Evolutionary conservation across 2,797 vertebrate species (phyloP).

Genomic region (Sciurus carolinensis): DNA sequence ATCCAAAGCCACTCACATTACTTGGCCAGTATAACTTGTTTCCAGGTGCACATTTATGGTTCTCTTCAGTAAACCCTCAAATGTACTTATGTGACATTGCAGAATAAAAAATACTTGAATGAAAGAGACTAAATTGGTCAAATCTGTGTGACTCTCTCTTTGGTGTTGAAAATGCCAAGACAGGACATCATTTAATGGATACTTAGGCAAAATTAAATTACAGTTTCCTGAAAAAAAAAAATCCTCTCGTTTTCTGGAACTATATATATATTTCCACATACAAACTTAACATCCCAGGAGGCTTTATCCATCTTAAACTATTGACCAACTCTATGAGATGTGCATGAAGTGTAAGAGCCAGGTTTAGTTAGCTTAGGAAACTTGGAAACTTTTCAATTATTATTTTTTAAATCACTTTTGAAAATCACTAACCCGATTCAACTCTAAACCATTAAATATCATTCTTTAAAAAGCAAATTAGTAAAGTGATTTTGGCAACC

Average conservation of each 20-base stretch:
- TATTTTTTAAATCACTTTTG: slow-evolving; percentile 14
- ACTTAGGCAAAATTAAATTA: slow-evolving; percentile 44
- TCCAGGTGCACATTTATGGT: neutral
- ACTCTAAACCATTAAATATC: neutral
- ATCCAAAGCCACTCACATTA: neutral
- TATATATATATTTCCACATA: neutral
- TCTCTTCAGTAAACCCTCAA: neutral
- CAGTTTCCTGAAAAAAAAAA: neutral
- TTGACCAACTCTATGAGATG: neutral
- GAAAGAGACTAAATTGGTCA: neutral
- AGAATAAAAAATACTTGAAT: neutral
- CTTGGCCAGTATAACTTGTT: neutral
- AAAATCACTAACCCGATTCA: slow-evolving; percentile 31
- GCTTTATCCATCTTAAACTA: neutral
- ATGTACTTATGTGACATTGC: neutral
- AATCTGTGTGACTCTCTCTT: neutral
- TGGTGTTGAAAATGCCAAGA: neutral
- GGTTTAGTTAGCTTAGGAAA: neutral
- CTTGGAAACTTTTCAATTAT: neutral
- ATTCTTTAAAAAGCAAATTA: slow-evolving; percentile 32
- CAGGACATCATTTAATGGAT: neutral
- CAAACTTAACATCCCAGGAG: neutral
- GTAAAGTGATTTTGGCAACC: neutral
- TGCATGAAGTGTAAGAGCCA: neutral
- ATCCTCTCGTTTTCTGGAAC: neutral